Evolutionary conservation across 2,888 invertebrate genomes (phyloP), one percentile per base, ranked within the genome.

Genomic region (Leptinotarsa peninsularis): DNA sequence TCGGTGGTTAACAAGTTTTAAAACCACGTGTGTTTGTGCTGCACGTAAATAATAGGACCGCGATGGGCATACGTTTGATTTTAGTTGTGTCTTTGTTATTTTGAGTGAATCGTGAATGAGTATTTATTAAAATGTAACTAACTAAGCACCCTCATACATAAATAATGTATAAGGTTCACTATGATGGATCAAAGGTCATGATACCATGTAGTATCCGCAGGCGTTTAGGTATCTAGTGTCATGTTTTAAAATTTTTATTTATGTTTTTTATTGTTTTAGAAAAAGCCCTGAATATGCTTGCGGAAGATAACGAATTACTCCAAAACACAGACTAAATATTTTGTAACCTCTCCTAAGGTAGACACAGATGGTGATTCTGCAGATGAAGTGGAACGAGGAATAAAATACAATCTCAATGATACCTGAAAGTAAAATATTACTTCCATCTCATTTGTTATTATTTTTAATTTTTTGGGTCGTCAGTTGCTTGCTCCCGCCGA

Each of bases 351-450:
- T 15, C 71, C 74, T 18, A 66, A 73, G 21, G 58, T 27, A 5
- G 66, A 72, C 68, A 77, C 78, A 7, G 74, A 79, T 74, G 77
- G 72, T 50, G 77, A 79, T 67, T 76, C 74, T 66, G 79, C 73
- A 17, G 74, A 79, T 49, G 74, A 79, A 72, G 74, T 77, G 49
- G 76, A 72, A n/a, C 67, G 74, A 66, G 52, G 71, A 5, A 74
- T 75, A 75, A 21, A 71, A 2, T 43, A 56, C 63, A 75, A 78
- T 18, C 71, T 78, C 33, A 74, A 23, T 60, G 72, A 73, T 71
- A 67, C 63, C 67, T 76, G 18, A 74, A 33, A 58, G 49, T 50
- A 71, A 67, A 66, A 60, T 58, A 3, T 14, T 49, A 23, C 43
- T 56, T 23, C 56, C 0, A 15, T 49, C 70, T 13, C 63, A 56